Percentiles rank a stretch among this genome's conserved stretches.
Conservation (phyloP, 2,797 vertebrate genomes). For the Pangasius sanitwongsei region DNA sequence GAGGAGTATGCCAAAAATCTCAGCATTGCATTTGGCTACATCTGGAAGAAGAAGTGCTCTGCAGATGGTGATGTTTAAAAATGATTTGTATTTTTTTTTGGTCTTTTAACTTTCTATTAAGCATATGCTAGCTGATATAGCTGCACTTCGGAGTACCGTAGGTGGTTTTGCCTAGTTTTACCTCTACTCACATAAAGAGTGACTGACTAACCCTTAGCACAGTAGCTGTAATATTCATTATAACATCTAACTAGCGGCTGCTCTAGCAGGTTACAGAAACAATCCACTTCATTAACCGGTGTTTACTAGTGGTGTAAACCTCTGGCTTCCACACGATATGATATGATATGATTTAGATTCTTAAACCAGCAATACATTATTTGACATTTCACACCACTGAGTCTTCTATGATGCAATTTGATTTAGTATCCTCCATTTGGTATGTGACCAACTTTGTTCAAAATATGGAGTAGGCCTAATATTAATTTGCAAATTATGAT, state of each 20-base stretch:
- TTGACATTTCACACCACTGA: background rate
- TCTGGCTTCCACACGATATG: background rate
- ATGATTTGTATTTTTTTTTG: background rate
- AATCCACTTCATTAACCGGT: too few species aligned
- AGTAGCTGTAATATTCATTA: background rate
- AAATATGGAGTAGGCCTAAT: too few species aligned
- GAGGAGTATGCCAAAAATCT: conserved; percentile 11
- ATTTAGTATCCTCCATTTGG: background rate
- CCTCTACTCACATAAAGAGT: background rate
- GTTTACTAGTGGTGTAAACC: background rate
- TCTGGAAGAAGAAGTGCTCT: conserved; percentile 18
- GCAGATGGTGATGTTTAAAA: conserved; percentile 4
- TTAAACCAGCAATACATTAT: background rate
- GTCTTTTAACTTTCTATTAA: background rate
- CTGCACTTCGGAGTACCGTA: background rate
- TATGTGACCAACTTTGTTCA: too few species aligned
- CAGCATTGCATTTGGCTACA: conserved; percentile 11
- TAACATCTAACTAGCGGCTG: background rate
- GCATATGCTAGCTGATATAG: background rate
- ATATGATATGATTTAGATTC: background rate
- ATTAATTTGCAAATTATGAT: background rate
- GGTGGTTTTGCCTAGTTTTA: background rate
- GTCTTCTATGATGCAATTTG: background rate
- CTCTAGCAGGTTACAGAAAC: background rate
- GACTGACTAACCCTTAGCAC: background rate